These are phyloP conservation scores for Stenoptilia bipunctidactyla DNA, from an alignment of 2,888 invertebrate genomes.

Conservation along the genomic window DNA sequence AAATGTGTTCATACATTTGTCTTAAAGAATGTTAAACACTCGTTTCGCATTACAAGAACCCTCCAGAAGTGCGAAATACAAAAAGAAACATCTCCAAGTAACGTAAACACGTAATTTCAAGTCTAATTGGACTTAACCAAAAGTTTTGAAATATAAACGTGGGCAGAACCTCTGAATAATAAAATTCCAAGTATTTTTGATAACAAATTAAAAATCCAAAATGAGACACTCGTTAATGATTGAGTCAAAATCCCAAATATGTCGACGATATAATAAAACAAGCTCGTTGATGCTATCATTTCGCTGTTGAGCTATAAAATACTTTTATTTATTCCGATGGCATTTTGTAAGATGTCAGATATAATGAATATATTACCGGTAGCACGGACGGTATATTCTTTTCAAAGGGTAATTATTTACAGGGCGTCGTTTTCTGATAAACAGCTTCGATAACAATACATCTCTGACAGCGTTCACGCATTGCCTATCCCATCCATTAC, in stretches of 20 bases:
- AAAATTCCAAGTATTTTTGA: slow-evolving; percentile 29
- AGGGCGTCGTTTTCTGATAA: slow-evolving; percentile 62
- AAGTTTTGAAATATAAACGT: slow-evolving; percentile 30
- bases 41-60: slow-evolving; percentile 32
- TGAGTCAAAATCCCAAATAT: slow-evolving; percentile 33
- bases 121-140: slow-evolving; percentile 32
- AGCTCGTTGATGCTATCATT: slow-evolving; percentile 31
- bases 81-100: slow-evolving; percentile 1
- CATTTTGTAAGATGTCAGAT: slow-evolving; percentile 63
- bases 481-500: slow-evolving; percentile 68
- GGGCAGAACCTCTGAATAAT: slow-evolving; percentile 22
- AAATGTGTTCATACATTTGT: slow-evolving; percentile 23
- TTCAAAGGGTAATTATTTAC: slow-evolving; percentile 67
- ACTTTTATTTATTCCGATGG: slow-evolving; percentile 57
- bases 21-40: slow-evolving; percentile 36
- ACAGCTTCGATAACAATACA: slow-evolving; percentile 66
- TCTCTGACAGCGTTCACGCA: slow-evolving; percentile 68
- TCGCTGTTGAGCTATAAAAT: slow-evolving; percentile 39
- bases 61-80: background rate
- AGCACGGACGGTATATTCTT: slow-evolving; percentile 52
- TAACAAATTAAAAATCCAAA: slow-evolving; percentile 36
- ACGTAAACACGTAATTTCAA: slow-evolving; percentile 30
- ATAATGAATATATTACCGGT: slow-evolving; percentile 69
- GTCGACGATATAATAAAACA: slow-evolving; percentile 31
- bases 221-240: slow-evolving; percentile 34